These are phyloP conservation scores for Monopterus albus DNA, from an alignment of 2,113 vertebrate species.

Conservation along the genomic window DNA sequence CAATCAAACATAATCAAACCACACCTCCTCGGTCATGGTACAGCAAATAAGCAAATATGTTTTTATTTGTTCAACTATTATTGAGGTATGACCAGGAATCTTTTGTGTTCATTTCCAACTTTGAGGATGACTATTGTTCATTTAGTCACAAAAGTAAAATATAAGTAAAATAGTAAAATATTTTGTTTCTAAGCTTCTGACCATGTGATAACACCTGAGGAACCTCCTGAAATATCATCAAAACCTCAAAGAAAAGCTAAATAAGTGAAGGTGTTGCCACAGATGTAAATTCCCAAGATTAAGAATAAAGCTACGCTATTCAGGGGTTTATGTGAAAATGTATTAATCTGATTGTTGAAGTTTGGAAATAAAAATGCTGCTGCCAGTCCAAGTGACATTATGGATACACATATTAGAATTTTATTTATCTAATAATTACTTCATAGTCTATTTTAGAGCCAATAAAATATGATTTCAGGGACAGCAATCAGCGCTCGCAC, in stretches of 20 bases:
- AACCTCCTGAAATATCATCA: neutral
- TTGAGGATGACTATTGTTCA: neutral
- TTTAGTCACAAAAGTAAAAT: no score
- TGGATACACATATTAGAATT: neutral
- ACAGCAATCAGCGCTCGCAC: neutral
- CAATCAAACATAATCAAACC: constrained; percentile 17
- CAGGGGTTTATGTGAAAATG: no score
- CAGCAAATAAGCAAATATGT: neutral
- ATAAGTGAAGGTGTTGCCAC: neutral
- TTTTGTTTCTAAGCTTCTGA: neutral
- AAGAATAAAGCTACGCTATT: neutral
- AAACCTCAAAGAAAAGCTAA: neutral
- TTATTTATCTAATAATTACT: no score
- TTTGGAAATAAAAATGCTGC: neutral
- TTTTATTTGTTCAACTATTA: neutral
- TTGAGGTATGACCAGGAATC: neutral
- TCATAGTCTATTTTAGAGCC: no score
- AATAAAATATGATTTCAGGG: no score
- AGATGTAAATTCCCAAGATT: neutral
- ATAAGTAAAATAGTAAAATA: neutral
- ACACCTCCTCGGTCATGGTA: neutral
- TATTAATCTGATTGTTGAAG: no score
- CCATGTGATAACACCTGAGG: neutral
- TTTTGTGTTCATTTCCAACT: neutral
- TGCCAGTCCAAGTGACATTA: neutral